A percentile compares a stretch with the other conserved stretches of the same genome.
Evolutionary conservation across 1,140 invertebrate species (phyloP).

Genomic region (Orchestia grillus): DNA sequence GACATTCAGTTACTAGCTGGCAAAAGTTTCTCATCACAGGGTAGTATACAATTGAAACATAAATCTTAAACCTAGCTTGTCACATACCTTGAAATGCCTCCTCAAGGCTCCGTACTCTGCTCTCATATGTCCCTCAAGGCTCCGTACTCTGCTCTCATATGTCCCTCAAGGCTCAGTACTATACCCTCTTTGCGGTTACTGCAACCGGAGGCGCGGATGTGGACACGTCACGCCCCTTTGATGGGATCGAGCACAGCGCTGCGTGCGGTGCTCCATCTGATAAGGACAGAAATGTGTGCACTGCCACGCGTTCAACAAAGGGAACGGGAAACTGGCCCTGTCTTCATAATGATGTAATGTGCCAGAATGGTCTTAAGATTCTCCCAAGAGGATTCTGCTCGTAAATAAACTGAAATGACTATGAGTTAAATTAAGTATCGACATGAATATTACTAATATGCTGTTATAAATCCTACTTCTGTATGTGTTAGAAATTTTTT

Average conservation of each 20-base stretch:
- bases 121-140: not conserved
- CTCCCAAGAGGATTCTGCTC: not conserved
- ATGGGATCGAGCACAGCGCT: conserved; percentile 7
- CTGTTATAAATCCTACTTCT: not conserved
- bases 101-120: too few species aligned
- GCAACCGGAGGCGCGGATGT: not conserved
- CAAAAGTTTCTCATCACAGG: not conserved
- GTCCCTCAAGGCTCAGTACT: too few species aligned
- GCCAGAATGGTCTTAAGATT: not conserved
- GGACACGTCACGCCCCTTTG: conserved; percentile 40
- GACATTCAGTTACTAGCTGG: not conserved
- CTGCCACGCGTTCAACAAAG: conserved; percentile 7
- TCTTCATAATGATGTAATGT: not conserved
- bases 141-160: not conserved
- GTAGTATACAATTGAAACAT: too few species aligned
- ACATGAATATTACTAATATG: not conserved
- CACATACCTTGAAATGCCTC: not conserved
- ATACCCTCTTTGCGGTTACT: not conserved
- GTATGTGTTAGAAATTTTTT: not conserved
- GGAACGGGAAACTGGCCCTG: not conserved
- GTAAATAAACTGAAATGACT: not conserved
- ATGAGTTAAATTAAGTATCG: not conserved
- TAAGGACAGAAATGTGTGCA: conserved; percentile 16
- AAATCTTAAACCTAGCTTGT: too few species aligned
- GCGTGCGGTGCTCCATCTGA: conserved; percentile 30